Conservation (phyloP, 2,113 vertebrate genomes). For the Chelonoidis abingdonii region DNA sequence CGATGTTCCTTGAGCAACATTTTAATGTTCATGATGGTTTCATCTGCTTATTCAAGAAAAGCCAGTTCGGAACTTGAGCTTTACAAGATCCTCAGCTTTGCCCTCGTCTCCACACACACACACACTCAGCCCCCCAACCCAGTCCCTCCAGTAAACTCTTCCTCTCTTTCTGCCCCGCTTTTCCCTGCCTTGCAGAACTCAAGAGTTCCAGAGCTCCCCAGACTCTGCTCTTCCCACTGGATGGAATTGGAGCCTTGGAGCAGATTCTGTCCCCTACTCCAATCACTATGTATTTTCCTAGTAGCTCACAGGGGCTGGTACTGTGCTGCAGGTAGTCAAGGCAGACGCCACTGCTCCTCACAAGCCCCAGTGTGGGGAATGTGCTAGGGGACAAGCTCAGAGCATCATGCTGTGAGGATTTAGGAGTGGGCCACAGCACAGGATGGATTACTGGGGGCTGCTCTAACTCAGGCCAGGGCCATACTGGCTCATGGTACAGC, state of each 20-base stretch:
- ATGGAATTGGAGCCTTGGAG: not conserved
- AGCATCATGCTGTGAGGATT: not conserved
- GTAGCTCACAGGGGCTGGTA: not conserved
- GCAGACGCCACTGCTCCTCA: not conserved
- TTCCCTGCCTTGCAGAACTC: not conserved
- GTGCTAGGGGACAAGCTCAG: not conserved
- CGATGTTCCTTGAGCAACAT: not conserved
- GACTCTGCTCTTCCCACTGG: accelerated
- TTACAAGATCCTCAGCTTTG: not conserved
- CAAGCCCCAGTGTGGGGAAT: not conserved
- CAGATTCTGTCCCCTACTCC: not conserved
- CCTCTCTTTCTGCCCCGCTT: not conserved
- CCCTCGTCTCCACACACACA: too few relatives aligned
- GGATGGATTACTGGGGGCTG: not conserved
- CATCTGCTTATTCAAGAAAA: not conserved
- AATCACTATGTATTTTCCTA: not conserved
- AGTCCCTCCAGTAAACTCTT: not conserved
- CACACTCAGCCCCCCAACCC: not conserved
- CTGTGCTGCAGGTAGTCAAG: not conserved
- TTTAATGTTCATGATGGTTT: not conserved
- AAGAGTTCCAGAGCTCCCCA: not conserved
- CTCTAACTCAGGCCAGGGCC: not conserved
- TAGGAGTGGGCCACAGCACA: not conserved
- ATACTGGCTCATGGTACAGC: not conserved
- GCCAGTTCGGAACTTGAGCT: not conserved